Evolutionary conservation across 2,797 vertebrate species (phyloP).

Genomic region (Poeciliopsis presidionis): DNA sequence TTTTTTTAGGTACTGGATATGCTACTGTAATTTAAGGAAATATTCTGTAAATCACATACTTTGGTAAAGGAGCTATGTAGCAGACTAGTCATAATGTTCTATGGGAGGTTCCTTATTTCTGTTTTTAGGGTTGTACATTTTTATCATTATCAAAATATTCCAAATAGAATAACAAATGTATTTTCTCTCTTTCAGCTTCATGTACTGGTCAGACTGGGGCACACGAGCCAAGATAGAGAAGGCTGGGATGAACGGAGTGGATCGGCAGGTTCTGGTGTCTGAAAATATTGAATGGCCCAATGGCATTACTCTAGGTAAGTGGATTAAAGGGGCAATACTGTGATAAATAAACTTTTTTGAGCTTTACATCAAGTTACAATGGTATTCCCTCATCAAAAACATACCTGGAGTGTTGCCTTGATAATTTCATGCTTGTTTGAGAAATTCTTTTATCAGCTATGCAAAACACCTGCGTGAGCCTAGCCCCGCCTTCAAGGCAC

Average conservation of each 20-base stretch:
- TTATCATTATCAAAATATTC: background rate
- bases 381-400: no score
- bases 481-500: no score
- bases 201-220: slow-evolving; percentile 99
- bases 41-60: background rate
- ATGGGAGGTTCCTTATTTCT: background rate
- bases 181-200: slow-evolving; percentile 82
- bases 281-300: slow-evolving; percentile 98
- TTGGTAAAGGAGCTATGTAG: background rate
- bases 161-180: background rate
- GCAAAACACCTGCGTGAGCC: no score
- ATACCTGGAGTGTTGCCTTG: no score
- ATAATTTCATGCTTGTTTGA: no score
- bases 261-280: slow-evolving; percentile 90
- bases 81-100: background rate
- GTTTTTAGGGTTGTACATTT: background rate
- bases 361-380: no score
- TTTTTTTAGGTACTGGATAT: no score
- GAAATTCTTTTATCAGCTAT: no score
- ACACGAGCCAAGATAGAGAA: slow-evolving; percentile 95
- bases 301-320: slow-evolving; percentile 93
- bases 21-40: background rate
- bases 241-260: slow-evolving; percentile 93
- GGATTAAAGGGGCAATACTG: background rate
- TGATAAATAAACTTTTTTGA: no score